phyloP scores from a whole-genome alignment of 2,888 invertebrate species.

The Nesidiocoris tenuis region DNA sequence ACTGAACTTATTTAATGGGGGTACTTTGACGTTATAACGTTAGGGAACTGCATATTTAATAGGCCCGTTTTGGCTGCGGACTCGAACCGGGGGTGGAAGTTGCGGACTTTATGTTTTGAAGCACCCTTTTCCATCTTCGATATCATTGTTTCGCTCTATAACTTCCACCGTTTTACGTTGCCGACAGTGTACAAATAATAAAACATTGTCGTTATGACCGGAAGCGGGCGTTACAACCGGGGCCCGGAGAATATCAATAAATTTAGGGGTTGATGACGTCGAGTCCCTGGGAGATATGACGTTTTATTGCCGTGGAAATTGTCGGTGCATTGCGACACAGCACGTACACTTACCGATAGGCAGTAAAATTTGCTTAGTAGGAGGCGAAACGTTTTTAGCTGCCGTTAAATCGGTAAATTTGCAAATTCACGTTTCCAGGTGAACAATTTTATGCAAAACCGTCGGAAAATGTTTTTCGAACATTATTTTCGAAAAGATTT shows the following conservation, averaged over 20 bases:
- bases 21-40: constrained; percentile 14
- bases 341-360: no score
- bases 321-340: not conserved
- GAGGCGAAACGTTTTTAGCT: no score
- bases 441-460: no score
- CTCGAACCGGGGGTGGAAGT: not conserved
- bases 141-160: constrained; percentile 17
- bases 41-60: constrained; percentile 18
- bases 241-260: constrained; percentile 5
- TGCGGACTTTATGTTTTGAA: not conserved
- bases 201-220: constrained; percentile 14
- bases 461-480: no score
- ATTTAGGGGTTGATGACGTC: not conserved
- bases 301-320: constrained; percentile 2
- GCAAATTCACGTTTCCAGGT: no score
- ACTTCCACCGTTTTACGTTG: constrained; percentile 4
- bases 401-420: no score
- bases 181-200: constrained; percentile 21
- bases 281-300: not conserved
- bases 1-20: constrained; percentile 18
- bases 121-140: not conserved
- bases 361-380: no score
- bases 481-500: no score
- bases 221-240: not conserved
- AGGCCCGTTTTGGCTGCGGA: not conserved